Evolutionary conservation across 2,797 vertebrate genomes (phyloP), one percentile per base, ranked within the genome.

Genomic region (Peromyscus attwateri): DNA sequence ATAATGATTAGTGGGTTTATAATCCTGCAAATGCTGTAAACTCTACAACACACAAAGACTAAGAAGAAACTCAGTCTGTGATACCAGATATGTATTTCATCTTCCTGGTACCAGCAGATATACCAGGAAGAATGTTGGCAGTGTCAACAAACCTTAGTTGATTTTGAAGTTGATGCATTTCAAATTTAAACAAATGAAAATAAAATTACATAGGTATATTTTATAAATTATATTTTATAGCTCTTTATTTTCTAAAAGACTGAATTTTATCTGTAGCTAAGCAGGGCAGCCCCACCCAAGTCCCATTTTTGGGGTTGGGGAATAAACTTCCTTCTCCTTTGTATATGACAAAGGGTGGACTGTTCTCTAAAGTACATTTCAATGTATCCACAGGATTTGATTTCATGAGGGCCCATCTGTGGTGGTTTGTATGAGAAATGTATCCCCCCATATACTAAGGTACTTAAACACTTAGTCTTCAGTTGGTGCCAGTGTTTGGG

Each of bases 261-360:
- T 85, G 40, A n/a, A 64, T 93, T 93, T 92, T 73, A 31, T 40
- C 93, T 82, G 16, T 62, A 40, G 77, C 43, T 95, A 68, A 43
- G 55, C 2, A 89, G 11, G 46, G 2, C 5, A 75, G 75, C 76
- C 62, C 87, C 21, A 87, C 4, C 10, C 34, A 73, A 71, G 40
- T 81, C 21, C 43, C 68, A 57, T 75, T 62, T 75, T 75, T 57
- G 43, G 23, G 6, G 1, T 19, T 25, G 25, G 23, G 79, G 6
- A 66, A 49, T 14, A 91, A 66, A 80, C 10, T 46, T 87, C 21
- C 10, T 66, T 40, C 60, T 77, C 1, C 25, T 40, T 77, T 6
- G n/a, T 31, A 16, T 3, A 21, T 1, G 8, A 40, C 11, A 7
- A 19, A 34, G 57, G 19, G 10, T 14, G 16, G 43, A 2, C 4